Conservation (phyloP, 2,797 vertebrate genomes). For the Masticophis lateralis region DNA sequence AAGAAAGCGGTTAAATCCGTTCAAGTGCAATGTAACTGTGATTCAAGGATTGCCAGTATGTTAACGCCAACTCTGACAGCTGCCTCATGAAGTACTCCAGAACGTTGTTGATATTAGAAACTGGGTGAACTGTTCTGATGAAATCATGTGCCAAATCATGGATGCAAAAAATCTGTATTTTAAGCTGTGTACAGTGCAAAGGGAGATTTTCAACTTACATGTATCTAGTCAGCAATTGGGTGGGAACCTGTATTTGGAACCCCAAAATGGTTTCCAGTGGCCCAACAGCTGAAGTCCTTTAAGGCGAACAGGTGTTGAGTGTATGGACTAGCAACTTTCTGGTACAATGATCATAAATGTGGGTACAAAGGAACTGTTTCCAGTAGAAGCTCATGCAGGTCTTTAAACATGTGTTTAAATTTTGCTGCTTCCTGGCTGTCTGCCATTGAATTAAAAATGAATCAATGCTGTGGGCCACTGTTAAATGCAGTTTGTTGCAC, state of each 20-base stretch:
- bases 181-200: not conserved
- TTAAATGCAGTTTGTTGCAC: not conserved
- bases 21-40: not conserved
- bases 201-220: not conserved
- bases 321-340: not conserved
- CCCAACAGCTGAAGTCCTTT: not conserved
- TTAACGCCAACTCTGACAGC: constrained; percentile 27
- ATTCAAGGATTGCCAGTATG: not conserved
- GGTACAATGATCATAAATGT: not conserved
- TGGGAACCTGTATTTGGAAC: not conserved
- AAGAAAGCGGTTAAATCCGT: not conserved
- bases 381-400: not conserved
- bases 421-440: not conserved
- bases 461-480: too few relatives aligned
- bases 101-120: constrained; percentile 7
- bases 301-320: not conserved
- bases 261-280: not conserved
- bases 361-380: not conserved
- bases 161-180: not conserved
- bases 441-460: not conserved
- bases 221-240: not conserved
- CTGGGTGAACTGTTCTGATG: not conserved
- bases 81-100: not conserved
- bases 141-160: not conserved
- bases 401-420: not conserved